A percentile compares a stretch with the other conserved stretches of the same genome.
Conservation (phyloP, 2,113 vertebrate genomes). For the Clinocottus analis region DNA sequence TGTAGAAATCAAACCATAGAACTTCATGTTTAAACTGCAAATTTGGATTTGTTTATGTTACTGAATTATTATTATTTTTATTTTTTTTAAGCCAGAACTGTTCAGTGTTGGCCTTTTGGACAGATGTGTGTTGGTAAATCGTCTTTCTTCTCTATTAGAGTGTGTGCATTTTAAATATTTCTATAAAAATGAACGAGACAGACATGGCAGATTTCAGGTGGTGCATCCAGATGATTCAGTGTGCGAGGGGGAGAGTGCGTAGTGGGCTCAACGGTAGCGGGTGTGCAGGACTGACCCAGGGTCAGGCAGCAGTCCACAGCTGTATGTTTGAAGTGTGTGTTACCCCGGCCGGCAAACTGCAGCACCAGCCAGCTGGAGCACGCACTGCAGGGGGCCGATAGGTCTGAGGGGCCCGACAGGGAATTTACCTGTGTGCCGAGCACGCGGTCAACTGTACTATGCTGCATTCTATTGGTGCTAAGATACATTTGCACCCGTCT, state of each 20-base stretch:
- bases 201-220: not conserved
- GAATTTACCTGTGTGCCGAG: conserved; percentile 6
- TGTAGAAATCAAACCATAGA: not conserved
- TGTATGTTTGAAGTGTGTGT: not conserved
- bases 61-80: not conserved
- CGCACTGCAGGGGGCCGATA: not conserved
- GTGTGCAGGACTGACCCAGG: not conserved
- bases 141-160: not conserved
- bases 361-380: conserved; percentile 30
- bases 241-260: not conserved
- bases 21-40: conserved; percentile 24
- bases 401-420: not conserved
- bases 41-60: conserved; percentile 1
- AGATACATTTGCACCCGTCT: conserved; percentile 1
- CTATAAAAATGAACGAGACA: not conserved
- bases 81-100: not conserved
- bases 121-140: not conserved
- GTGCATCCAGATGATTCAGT: conserved; percentile 14
- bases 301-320: conserved; percentile 7
- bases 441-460: not conserved
- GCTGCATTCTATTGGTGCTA: not conserved
- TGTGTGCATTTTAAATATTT: not conserved
- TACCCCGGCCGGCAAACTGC: conserved; percentile 4
- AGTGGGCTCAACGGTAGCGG: not conserved
- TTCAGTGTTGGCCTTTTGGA: not conserved